phyloP scores from a whole-genome alignment of 2,113 vertebrate species.

The Podarcis cretensis region DNA sequence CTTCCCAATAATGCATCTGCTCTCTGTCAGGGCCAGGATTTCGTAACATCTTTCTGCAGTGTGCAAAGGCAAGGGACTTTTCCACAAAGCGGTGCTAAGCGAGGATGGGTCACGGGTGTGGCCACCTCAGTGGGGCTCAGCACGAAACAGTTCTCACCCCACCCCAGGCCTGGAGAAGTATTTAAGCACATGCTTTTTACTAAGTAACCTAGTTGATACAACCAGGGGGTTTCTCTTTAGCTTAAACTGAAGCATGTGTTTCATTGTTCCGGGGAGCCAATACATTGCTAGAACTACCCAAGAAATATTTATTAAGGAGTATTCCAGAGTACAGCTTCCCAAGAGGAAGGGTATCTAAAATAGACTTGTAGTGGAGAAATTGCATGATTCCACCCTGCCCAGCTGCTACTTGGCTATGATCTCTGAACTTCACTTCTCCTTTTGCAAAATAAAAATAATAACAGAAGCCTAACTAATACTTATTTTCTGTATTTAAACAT shows the following conservation, averaged over 20 bases:
- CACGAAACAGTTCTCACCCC: conserved; percentile 24
- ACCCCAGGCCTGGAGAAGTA: conserved; percentile 45
- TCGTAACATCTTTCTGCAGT: conserved; percentile 57
- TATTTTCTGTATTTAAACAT: not conserved
- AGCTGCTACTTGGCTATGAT: not conserved
- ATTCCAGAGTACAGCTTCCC: not conserved
- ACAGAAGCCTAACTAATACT: not conserved
- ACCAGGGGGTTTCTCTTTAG: rapidly evolving
- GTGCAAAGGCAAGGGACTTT: conserved; percentile 41
- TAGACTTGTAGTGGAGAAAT: not conserved
- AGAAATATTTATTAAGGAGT: not conserved
- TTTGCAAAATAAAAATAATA: not conserved
- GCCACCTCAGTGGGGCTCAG: conserved; percentile 28
- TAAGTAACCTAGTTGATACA: not conserved
- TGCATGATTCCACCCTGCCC: not conserved
- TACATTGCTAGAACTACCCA: rapidly evolving
- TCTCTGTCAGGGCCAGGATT: conserved; percentile 75
- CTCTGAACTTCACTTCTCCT: not conserved
- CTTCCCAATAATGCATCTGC: conserved; percentile 78
- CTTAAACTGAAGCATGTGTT: not conserved
- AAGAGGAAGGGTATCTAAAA: not conserved
- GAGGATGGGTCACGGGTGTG: conserved; percentile 29
- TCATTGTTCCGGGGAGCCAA: rapidly evolving
- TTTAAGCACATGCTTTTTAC: not conserved
- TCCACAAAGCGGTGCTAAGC: conserved; percentile 55